Conservation (phyloP, 2,113 vertebrate genomes). For the Copsychus sechellarum region DNA sequence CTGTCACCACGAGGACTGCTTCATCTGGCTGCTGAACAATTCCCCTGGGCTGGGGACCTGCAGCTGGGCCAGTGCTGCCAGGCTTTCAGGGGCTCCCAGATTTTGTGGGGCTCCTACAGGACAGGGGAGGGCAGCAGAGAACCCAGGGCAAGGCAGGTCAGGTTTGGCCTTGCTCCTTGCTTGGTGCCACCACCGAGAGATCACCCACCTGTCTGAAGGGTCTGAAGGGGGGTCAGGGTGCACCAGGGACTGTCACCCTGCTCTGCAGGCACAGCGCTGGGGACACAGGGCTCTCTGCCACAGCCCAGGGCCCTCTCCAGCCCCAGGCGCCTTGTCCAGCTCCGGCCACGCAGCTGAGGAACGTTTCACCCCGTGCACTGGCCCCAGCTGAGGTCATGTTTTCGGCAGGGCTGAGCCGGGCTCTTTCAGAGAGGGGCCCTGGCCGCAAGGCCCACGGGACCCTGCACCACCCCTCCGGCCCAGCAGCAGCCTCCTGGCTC, state of each 20-base stretch:
- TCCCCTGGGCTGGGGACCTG: not conserved
- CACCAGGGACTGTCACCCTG: accelerated
- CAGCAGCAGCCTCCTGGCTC: not conserved
- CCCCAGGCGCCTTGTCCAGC: not conserved
- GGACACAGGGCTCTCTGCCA: not conserved
- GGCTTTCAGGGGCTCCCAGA: not conserved
- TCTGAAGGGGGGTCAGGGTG: not conserved
- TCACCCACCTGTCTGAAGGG: accelerated
- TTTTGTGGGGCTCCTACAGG: not conserved
- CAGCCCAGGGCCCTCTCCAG: not conserved
- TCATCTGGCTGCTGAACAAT: accelerated
- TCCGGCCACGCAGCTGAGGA: not conserved
- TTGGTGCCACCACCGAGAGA: not conserved
- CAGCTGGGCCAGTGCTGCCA: not conserved
- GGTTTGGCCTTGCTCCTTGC: not conserved
- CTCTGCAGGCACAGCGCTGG: accelerated
- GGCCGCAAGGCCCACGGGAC: not conserved
- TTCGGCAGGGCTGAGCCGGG: not conserved
- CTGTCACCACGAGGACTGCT: accelerated
- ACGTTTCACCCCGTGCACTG: conserved; percentile 32
- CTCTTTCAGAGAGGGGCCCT: conserved; percentile 14
- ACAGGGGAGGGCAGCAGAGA: not conserved
- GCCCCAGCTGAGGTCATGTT: conserved; percentile 62
- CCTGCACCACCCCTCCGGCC: conserved; percentile 23
- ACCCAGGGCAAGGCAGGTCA: not conserved